Conservation (phyloP, 1,140 invertebrate genomes). For the Euura saliciscinereae region DNA sequence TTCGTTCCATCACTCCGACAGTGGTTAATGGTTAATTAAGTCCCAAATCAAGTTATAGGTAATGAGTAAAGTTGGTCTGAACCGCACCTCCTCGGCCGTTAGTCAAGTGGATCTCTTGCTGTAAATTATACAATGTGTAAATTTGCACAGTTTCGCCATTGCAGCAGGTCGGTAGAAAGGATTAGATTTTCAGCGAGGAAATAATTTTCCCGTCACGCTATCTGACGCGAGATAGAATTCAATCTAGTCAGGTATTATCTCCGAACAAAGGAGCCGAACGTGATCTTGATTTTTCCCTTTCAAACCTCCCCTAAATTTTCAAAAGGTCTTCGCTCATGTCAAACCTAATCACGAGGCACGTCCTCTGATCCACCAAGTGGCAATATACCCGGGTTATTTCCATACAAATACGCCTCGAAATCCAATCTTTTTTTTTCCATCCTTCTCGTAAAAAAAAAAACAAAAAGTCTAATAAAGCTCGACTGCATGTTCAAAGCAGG, state of each 20-base stretch:
- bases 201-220: not conserved
- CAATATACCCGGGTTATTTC: not conserved
- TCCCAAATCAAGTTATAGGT: constrained; percentile 56
- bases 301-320: not conserved
- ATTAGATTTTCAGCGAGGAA: not conserved
- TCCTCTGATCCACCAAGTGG: not conserved
- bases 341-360: too few relatives aligned
- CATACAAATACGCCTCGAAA: not conserved
- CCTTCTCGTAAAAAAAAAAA: too few relatives aligned
- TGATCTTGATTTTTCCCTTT: constrained; percentile 3
- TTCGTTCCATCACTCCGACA: constrained; percentile 31
- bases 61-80: constrained; percentile 54
- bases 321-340: not conserved
- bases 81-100: constrained; percentile 43
- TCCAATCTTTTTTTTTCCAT: not conserved
- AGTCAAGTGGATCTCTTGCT: constrained; percentile 41
- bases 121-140: constrained; percentile 39
- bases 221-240: not conserved
- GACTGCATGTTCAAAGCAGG: too few relatives aligned
- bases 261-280: not conserved
- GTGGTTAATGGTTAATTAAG: constrained; percentile 54
- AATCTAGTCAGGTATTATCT: not conserved
- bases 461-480: too few relatives aligned
- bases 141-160: constrained; percentile 7
- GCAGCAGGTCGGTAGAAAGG: not conserved